Conservation (phyloP, 2,113 vertebrate species). For the Chrysochloris asiatica region DNA sequence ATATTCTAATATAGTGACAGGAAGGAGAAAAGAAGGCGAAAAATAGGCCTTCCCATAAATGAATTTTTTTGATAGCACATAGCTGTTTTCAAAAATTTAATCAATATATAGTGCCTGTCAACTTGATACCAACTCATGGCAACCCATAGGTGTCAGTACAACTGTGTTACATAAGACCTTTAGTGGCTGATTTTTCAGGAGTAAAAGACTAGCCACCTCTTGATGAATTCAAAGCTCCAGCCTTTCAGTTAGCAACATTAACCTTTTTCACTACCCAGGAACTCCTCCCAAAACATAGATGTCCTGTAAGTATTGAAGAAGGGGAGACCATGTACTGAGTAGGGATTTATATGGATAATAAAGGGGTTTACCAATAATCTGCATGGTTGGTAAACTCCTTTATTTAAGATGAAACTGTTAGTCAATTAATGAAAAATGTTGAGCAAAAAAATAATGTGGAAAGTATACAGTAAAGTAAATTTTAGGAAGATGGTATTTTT, state of each 20-base stretch:
- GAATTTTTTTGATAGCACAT: not conserved
- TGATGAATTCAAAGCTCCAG: too few relatives aligned
- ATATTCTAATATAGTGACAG: not conserved
- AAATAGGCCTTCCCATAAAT: not conserved
- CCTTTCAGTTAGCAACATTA: not conserved
- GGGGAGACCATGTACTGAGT: not conserved
- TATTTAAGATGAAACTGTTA: not conserved
- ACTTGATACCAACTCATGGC: too few relatives aligned
- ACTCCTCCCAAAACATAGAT: not conserved
- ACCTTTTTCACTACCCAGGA: not conserved
- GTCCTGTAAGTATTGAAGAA: not conserved
- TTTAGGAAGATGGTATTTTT: not conserved
- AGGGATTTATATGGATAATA: too few relatives aligned
- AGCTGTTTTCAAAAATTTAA: not conserved
- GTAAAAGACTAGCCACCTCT: too few relatives aligned
- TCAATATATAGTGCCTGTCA: too few relatives aligned
- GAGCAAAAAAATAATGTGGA: not conserved
- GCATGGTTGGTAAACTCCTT: constrained; percentile 18
- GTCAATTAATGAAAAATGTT: not conserved
- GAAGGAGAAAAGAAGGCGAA: not conserved
- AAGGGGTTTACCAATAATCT: not conserved
- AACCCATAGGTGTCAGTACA: too few relatives aligned
- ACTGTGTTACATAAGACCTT: too few relatives aligned
- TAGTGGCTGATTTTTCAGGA: too few relatives aligned
- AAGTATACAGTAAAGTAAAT: not conserved